phyloP scores from a whole-genome alignment of 2,797 vertebrate genomes.

The Caiman crocodilus region DNA sequence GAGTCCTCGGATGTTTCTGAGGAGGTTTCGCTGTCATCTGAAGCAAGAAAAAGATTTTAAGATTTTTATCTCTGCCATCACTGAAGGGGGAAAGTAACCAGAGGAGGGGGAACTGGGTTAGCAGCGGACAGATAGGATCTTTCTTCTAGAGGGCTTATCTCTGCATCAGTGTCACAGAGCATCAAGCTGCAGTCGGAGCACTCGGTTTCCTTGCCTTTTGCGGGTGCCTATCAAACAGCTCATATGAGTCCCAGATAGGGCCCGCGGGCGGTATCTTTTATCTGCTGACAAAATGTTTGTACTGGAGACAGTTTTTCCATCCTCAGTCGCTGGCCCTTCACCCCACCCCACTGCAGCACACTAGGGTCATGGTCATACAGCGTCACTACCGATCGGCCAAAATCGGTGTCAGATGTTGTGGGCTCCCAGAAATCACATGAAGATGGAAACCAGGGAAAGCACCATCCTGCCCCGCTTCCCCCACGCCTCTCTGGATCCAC shows the following conservation, averaged over 20 bases:
- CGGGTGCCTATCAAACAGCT: neutral
- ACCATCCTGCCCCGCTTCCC: rapidly evolving
- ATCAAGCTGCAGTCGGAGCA: neutral
- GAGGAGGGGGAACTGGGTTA: neutral
- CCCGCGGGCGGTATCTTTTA: neutral
- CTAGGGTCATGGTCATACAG: neutral
- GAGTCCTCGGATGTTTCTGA: slow-evolving; percentile 56
- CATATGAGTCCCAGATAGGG: neutral
- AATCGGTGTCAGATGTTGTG: neutral
- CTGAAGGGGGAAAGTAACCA: neutral
- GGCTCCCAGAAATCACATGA: neutral
- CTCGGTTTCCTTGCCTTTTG: neutral
- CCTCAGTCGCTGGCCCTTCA: neutral
- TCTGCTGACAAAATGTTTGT: neutral
- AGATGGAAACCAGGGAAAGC: neutral
- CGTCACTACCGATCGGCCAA: neutral
- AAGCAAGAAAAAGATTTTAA: slow-evolving; percentile 9
- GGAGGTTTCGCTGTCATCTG: slow-evolving; percentile 46
- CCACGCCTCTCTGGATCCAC: neutral
- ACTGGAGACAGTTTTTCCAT: no score
- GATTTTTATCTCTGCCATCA: rapidly evolving
- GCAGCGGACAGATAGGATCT: neutral
- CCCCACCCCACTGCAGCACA: neutral
- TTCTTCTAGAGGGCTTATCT: neutral
- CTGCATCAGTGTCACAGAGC: neutral